Evolutionary conservation across 2,113 vertebrate genomes (phyloP).

Genomic region (Australoheros scitulus): DNA sequence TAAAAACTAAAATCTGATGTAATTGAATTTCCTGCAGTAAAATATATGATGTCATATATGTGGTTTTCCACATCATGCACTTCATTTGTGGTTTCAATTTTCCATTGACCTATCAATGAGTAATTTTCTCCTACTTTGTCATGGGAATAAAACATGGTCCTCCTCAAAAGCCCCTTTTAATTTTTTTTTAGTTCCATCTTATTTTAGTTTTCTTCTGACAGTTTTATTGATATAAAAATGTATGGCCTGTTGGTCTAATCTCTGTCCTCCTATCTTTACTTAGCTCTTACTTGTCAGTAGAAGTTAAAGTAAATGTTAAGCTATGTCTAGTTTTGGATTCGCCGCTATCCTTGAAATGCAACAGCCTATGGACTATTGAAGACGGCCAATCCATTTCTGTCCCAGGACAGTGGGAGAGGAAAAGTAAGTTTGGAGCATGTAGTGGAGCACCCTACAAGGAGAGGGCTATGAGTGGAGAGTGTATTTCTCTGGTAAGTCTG

Average conservation of each 20-base stretch:
- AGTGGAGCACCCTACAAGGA: constrained; percentile 61
- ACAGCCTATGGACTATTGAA: constrained; percentile 49
- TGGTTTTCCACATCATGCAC: neutral
- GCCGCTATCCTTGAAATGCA: constrained; percentile 47
- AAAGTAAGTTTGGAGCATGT: constrained; percentile 77
- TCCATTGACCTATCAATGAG: neutral
- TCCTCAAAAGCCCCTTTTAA: neutral
- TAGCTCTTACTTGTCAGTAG: neutral
- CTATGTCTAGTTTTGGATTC: constrained; percentile 15
- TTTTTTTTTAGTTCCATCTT: neutral
- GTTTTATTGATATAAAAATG: neutral
- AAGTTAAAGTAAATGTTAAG: neutral
- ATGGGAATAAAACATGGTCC: neutral
- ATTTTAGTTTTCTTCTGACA: neutral
- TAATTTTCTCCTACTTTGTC: neutral
- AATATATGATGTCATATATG: neutral
- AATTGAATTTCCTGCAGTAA: neutral
- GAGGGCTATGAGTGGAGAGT: constrained; percentile 73
- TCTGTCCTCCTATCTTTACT: neutral
- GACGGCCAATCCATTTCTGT: constrained; percentile 74
- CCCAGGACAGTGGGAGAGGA: constrained; percentile 69
- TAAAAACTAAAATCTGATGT: neutral
- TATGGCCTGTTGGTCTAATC: neutral
- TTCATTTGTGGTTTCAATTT: neutral
- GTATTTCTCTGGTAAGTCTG: constrained; percentile 78